phyloP scores from a whole-genome alignment of 2,888 invertebrate species.

The Willowsia nigromaculata region DNA sequence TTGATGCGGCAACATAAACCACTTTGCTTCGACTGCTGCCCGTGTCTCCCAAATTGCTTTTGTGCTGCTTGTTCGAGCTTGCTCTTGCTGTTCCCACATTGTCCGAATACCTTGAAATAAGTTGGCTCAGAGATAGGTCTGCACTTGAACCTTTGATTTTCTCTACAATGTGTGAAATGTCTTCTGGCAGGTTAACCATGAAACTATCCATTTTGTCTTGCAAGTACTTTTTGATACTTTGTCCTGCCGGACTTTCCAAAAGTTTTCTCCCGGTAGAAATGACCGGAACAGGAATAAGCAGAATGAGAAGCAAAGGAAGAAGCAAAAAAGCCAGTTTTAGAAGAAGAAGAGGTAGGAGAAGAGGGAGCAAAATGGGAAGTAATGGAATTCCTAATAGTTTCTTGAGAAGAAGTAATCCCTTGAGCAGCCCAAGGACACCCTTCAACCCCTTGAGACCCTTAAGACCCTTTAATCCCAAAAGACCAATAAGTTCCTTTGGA shows the following conservation, averaged over 20 bases:
- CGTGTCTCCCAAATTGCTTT: conserved; percentile 42
- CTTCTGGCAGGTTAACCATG: conserved; percentile 51
- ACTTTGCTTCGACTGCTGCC: conserved; percentile 44
- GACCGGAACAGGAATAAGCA: conserved; percentile 46
- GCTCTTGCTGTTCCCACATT: conserved; percentile 29
- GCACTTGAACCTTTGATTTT: conserved; percentile 49
- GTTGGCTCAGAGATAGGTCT: not conserved
- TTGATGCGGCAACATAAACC: conserved; percentile 37
- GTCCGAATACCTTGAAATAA: not conserved
- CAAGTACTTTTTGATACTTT: conserved; percentile 46
- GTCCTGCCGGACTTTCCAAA: conserved; percentile 37
- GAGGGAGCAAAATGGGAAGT: conserved; percentile 41
- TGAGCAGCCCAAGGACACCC: conserved; percentile 12
- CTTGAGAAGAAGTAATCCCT: conserved; percentile 32
- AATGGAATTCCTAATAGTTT: conserved; percentile 39
- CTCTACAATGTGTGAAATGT: conserved; percentile 43
- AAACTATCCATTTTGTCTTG: conserved; percentile 50
- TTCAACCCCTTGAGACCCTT: conserved; percentile 46
- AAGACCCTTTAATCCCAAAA: conserved; percentile 35
- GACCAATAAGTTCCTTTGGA: conserved; percentile 49
- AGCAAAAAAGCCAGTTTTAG: conserved; percentile 44
- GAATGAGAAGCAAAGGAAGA: conserved; percentile 45
- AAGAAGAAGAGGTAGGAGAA: conserved; percentile 44
- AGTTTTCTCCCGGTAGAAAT: conserved; percentile 26
- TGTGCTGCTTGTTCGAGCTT: not conserved